phyloP scores from a whole-genome alignment of 2,113 vertebrate species.

The Poicephalus gulielmi region DNA sequence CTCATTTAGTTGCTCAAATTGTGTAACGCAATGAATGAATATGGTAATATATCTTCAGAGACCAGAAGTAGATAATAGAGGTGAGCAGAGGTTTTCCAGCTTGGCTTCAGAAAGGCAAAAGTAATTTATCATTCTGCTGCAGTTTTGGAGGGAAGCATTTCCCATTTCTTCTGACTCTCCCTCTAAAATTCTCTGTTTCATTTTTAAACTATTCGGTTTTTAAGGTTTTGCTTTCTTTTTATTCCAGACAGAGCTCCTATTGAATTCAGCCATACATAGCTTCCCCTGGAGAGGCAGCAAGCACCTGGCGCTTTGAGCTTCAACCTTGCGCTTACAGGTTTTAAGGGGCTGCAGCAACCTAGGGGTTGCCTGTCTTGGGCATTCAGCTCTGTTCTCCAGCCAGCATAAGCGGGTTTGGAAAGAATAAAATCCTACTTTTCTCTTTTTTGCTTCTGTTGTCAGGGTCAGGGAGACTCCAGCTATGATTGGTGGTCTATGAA shows the following conservation, averaged over 20 bases:
- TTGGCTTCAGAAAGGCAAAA: conserved; percentile 74
- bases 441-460: not conserved
- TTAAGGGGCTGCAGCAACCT: not conserved
- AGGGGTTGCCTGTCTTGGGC: not conserved
- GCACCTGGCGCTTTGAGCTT: not conserved
- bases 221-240: not conserved
- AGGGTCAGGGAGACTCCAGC: not conserved
- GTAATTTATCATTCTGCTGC: conserved; percentile 79
- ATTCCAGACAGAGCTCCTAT: not conserved
- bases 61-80: conserved; percentile 80
- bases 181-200: conserved; percentile 37
- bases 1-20: conserved; percentile 78
- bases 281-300: not conserved
- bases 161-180: conserved; percentile 66
- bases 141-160: conserved; percentile 66
- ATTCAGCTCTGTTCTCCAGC: not conserved
- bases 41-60: conserved; percentile 81
- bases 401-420: not conserved
- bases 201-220: not conserved
- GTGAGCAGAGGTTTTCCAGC: conserved; percentile 76
- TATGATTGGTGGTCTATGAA: not conserved
- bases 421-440: not conserved
- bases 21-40: conserved; percentile 79
- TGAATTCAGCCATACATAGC: not conserved
- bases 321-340: not conserved